Conservation (phyloP, 92 coral and sea anemone genomes). For the Actinostola sp. region DNA sequence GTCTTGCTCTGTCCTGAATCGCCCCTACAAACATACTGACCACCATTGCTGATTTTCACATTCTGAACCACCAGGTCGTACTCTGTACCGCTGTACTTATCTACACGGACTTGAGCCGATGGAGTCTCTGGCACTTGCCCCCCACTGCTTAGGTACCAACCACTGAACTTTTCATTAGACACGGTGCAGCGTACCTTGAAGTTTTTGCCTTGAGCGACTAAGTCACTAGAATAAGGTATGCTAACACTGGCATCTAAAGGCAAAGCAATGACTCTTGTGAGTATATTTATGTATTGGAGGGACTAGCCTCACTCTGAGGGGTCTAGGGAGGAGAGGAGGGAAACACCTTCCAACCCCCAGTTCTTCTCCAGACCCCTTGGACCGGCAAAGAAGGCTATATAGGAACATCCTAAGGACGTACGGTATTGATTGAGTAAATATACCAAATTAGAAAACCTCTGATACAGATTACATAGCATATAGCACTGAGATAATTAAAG, state of each 20-base stretch:
- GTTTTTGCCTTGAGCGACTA: slow-evolving; percentile 4
- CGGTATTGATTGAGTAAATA: no score
- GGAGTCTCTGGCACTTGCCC: neutral
- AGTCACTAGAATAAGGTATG: neutral
- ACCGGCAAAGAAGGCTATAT: no score
- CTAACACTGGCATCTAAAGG: slow-evolving; percentile 4
- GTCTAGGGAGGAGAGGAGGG: no score
- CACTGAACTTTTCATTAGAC: slow-evolving; percentile 26
- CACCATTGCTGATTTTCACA: slow-evolving; percentile 32
- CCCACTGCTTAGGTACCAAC: slow-evolving; percentile 37
- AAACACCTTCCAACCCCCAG: no score
- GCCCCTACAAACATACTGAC: slow-evolving; percentile 54
- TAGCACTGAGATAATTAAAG: no score
- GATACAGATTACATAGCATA: no score
- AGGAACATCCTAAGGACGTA: no score
- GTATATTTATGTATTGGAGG: no score
- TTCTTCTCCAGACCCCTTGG: no score
- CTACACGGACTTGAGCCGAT: slow-evolving; percentile 14
- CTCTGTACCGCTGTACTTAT: neutral
- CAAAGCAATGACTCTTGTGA: no score
- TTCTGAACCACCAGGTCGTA: slow-evolving; percentile 21
- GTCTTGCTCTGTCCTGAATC: neutral
- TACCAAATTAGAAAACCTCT: no score
- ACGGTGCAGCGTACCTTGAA: slow-evolving; percentile 4
- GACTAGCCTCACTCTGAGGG: no score